Conservation (phyloP, 2,888 invertebrate species). For the Mesorhabditis belari region DNA sequence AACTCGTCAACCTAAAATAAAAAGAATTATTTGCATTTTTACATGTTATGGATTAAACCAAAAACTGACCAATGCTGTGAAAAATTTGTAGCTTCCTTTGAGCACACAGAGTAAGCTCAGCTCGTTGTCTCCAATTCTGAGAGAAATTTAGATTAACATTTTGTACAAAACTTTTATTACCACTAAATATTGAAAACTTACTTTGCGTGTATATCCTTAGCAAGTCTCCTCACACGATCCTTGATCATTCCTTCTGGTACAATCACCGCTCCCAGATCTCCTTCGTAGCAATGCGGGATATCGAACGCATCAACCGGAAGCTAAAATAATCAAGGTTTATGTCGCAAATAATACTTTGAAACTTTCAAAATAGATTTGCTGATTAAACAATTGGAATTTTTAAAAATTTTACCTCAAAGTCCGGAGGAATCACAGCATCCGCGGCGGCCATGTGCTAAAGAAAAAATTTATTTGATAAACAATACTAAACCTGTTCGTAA, state of each 20-base stretch:
- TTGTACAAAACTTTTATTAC: neutral
- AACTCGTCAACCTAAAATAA: slow-evolving; percentile 41
- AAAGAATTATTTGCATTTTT: neutral
- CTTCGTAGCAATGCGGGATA: slow-evolving; percentile 59
- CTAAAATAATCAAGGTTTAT: slow-evolving; percentile 15
- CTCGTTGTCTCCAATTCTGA: slow-evolving; percentile 51
- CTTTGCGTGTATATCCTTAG: slow-evolving; percentile 18
- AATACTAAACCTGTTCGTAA: too few relatives aligned
- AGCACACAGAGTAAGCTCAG: slow-evolving; percentile 60
- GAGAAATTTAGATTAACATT: neutral
- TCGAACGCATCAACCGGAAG: slow-evolving; percentile 58
- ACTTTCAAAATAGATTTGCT: neutral
- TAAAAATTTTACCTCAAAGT: slow-evolving; percentile 32
- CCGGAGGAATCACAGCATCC: slow-evolving; percentile 30
- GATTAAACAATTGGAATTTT: neutral
- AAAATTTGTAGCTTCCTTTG: slow-evolving; percentile 61
- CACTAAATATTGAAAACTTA: neutral
- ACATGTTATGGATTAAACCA: neutral
- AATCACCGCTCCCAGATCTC: slow-evolving; percentile 58
- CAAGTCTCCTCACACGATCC: slow-evolving; percentile 56
- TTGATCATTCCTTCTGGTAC: slow-evolving; percentile 58
- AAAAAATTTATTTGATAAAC: neutral
- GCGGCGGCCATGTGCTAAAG: slow-evolving; percentile 20
- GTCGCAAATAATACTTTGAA: neutral
- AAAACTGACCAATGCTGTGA: slow-evolving; percentile 51